These are phyloP conservation scores for Bubo bubo DNA, from an alignment of 2,113 vertebrate species.

Conservation along the genomic window DNA sequence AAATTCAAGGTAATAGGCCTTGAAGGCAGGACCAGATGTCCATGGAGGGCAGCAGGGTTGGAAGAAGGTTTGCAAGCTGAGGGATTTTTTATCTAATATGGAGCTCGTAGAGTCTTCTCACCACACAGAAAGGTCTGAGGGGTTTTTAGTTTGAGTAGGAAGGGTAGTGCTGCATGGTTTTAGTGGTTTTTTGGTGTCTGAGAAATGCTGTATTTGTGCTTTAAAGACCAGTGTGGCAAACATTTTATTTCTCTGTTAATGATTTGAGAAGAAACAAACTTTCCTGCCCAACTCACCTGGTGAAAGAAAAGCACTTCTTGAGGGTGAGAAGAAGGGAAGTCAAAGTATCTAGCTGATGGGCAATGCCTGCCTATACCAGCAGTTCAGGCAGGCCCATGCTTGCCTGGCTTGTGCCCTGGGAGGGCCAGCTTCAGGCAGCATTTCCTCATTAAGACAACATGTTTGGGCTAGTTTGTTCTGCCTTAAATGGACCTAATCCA, in stretches of 20 bases:
- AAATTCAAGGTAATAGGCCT: neutral
- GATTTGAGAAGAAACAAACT: neutral
- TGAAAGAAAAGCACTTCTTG: neutral
- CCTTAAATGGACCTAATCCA: neutral
- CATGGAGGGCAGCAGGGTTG: neutral
- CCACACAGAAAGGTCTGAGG: neutral
- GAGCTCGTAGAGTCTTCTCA: neutral
- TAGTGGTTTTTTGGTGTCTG: neutral
- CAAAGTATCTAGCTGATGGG: neutral
- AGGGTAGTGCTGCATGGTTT: neutral
- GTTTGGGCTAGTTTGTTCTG: neutral
- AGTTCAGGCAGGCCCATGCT: neutral
- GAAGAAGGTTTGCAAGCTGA: neutral
- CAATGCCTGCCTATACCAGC: neutral
- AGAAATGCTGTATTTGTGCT: neutral
- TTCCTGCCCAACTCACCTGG: neutral
- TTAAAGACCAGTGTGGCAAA: neutral
- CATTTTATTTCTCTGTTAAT: neutral
- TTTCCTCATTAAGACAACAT: neutral
- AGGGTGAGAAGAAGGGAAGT: neutral
- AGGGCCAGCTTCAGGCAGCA: neutral
- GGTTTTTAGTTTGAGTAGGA: neutral
- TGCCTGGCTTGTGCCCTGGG: neutral
- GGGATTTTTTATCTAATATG: neutral
- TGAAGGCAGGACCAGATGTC: neutral